phyloP scores from a whole-genome alignment of 2,797 vertebrate species.

The Helarctos malayanus region DNA sequence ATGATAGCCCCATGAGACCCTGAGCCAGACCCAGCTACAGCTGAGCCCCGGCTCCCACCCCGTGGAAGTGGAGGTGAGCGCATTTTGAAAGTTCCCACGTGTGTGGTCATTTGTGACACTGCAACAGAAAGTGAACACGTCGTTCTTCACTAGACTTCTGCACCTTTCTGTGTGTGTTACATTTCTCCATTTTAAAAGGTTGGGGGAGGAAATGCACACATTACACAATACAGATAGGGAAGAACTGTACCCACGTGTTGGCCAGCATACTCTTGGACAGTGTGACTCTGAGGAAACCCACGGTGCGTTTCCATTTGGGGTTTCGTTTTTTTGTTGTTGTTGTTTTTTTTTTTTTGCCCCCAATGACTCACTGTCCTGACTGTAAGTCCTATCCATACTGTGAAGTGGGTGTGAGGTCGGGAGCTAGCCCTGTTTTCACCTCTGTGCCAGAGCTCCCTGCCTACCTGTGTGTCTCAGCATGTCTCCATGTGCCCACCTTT shows the following conservation, averaged over 20 bases:
- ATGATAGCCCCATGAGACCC: not conserved
- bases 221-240: not conserved
- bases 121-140: not conserved
- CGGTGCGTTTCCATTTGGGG: not conserved
- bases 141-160: accelerated
- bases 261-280: not conserved
- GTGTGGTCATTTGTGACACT: not conserved
- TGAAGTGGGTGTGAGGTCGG: accelerated
- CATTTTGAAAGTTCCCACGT: not conserved
- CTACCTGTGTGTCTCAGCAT: not conserved
- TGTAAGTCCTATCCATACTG: not conserved
- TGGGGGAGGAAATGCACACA: not conserved
- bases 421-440: not conserved
- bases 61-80: accelerated
- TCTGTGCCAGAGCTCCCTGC: not conserved
- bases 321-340: accelerated
- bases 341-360: accelerated
- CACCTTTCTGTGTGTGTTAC: not conserved
- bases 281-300: not conserved
- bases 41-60: not conserved
- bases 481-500: not conserved
- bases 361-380: not conserved
- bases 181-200: not conserved
- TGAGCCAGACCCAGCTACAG: not conserved
- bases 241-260: not conserved